Evolutionary conservation across 1,140 invertebrate genomes (phyloP), one percentile per base, ranked within the genome.

Genomic region (Drosophila ambigua): DNA sequence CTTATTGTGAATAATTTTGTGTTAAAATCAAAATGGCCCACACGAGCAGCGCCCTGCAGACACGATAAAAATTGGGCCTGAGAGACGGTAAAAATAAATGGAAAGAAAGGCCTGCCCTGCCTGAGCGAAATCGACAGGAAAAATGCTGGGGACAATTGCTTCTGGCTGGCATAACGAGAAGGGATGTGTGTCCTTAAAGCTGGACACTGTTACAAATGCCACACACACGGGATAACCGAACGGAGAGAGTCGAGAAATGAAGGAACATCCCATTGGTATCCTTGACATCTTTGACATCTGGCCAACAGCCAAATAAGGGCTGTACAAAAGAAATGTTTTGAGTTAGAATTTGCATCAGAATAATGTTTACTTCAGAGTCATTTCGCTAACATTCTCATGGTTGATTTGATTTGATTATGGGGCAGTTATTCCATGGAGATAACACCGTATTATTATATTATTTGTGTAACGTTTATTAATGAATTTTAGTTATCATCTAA

Each of bases 1-100:
- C 7, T 77, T 77, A 79, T 83, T 87, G 82, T 53, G 75, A 62
- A 88, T 88, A 88, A 83, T 88, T 88, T 88, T 88, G 83, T 79
- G 83, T 88, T 77, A 67, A 79, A 88, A 88, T 83, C 84, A 79
- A 77, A 88, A 88, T 68, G 69, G 75, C 62, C 39, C 79, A 82
- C 79, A 87, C 74, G 78, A 71, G 78, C 78, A 45, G 54, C 24
- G 48, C 20, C 39, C 43, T 9, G 26, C 15, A 31, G 2, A 55
- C n/a, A 23, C 43, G 51, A 16, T 15, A n/a, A 20, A 59, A 23
- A 20, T 43, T 43, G 13, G 44, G 13, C 11, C 4, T 23, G 9
- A 15, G 11, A 3, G 5, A 39, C 8, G n/a, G 44, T 8, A 46
- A 61, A 41, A 20, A n/a, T 3, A 15, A 15, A 46, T 26, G 13